Evolutionary conservation across 2,113 vertebrate genomes (phyloP).

Genomic region (Pteruthius melanotis): DNA sequence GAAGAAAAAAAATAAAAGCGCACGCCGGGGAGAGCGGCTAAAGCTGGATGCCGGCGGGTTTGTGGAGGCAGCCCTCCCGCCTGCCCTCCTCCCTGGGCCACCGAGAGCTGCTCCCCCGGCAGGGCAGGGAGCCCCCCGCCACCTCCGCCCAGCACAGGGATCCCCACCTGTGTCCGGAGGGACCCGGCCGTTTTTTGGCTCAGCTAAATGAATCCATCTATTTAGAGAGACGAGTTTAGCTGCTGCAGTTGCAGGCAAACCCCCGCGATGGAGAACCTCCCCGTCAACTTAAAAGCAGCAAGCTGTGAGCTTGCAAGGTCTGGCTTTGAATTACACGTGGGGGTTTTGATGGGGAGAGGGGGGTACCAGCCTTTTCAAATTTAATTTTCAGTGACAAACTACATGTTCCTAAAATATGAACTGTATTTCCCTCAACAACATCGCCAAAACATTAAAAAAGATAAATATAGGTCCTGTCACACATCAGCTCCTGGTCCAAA

Average conservation of each 20-base stretch:
- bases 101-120: not conserved
- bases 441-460: not conserved
- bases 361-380: not conserved
- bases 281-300: not conserved
- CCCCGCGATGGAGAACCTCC: not conserved
- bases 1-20: too few relatives aligned
- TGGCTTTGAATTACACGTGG: not conserved
- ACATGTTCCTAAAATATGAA: not conserved
- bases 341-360: not conserved
- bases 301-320: not conserved
- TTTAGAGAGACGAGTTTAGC: not conserved
- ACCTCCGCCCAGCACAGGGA: not conserved
- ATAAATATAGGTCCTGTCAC: not conserved
- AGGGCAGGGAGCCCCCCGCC: not conserved
- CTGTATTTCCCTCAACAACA: not conserved
- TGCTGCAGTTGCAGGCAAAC: not conserved
- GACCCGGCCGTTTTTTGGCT: not conserved
- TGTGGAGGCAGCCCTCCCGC: not conserved
- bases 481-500: not conserved
- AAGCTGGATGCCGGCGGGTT: constrained; percentile 33
- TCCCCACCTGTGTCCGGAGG: not conserved
- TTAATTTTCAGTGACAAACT: not conserved
- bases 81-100: not conserved
- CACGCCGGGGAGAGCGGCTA: not conserved
- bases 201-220: not conserved